These are phyloP conservation scores for Gisinianus flammeolus DNA, from an alignment of 2,888 invertebrate species.

Conservation along the genomic window DNA sequence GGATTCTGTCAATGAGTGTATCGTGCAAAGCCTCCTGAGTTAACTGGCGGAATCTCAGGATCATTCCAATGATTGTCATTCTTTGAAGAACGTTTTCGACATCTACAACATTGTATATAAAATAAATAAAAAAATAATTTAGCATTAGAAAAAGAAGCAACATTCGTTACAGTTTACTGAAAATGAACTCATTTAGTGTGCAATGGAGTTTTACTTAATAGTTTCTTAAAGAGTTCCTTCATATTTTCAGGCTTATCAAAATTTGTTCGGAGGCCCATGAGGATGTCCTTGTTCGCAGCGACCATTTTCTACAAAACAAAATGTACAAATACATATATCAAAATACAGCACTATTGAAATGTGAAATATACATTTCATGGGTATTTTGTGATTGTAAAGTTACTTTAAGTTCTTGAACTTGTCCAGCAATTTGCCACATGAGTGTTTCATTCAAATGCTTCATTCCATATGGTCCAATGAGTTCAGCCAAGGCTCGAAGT, in stretches of 20 bases:
- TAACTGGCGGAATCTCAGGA: slow-evolving; percentile 91
- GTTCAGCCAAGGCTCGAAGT: slow-evolving; percentile 88
- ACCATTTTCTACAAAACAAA: slow-evolving; percentile 71
- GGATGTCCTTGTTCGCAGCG: slow-evolving; percentile 87
- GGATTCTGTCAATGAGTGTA: slow-evolving; percentile 90
- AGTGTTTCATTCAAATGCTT: slow-evolving; percentile 94
- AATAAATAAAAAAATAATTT: too few relatives aligned
- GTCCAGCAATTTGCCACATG: slow-evolving; percentile 98
- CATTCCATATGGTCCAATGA: slow-evolving; percentile 98
- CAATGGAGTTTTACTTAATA: slow-evolving; percentile 68
- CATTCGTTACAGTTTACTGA: too few relatives aligned
- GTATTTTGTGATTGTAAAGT: background rate
- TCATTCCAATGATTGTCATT: slow-evolving; percentile 98
- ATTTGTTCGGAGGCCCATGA: slow-evolving; percentile 88
- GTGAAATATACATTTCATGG: background rate
- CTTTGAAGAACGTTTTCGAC: slow-evolving; percentile 95
- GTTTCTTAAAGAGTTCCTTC: slow-evolving; percentile 90
- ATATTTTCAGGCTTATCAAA: slow-evolving; percentile 99
- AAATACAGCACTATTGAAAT: background rate
- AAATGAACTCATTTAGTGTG: background rate
- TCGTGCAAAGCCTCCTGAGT: slow-evolving; percentile 93
- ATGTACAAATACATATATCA: slow-evolving; percentile 9
- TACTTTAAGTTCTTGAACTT: slow-evolving; percentile 91
- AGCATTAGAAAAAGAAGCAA: too few relatives aligned
- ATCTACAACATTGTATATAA: slow-evolving; percentile 62